phyloP scores from a whole-genome alignment of 2,888 invertebrate species.

The Pterostichus niger region DNA sequence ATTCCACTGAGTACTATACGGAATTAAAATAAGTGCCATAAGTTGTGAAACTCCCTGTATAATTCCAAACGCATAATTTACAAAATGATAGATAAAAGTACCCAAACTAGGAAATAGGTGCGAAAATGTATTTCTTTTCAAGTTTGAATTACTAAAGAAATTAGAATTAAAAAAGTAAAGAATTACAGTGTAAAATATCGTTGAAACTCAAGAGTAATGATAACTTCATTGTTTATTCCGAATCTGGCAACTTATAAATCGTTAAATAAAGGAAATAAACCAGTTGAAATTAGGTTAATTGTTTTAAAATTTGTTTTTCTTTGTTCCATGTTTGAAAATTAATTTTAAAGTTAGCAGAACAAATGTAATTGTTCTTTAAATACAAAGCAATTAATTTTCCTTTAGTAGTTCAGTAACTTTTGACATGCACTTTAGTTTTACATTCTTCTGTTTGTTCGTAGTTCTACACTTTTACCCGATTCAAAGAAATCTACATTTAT shows the following conservation, averaged over 20 bases:
- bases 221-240: no score
- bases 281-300: slow-evolving; percentile 28
- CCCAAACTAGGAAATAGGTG: no score
- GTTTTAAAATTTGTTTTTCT: slow-evolving; percentile 27
- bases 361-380: slow-evolving; percentile 51
- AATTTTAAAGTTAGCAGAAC: slow-evolving; percentile 45
- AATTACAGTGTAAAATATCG: no score
- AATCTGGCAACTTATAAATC: no score
- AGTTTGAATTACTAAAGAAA: no score
- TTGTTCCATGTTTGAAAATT: slow-evolving; percentile 39
- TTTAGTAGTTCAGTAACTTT: slow-evolving; percentile 39
- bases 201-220: neutral
- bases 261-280: no score
- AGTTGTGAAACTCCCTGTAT: no score
- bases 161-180: neutral
- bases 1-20: no score
- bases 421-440: slow-evolving; percentile 21
- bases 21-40: no score
- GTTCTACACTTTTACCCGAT: slow-evolving; percentile 1
- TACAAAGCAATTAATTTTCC: slow-evolving; percentile 45
- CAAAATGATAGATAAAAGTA: no score
- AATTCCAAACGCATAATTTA: no score
- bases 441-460: neutral
- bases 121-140: no score
- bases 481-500: slow-evolving; percentile 46